These are phyloP conservation scores for Lepus americanus DNA, from an alignment of 2,113 vertebrate species.

Conservation along the genomic window DNA sequence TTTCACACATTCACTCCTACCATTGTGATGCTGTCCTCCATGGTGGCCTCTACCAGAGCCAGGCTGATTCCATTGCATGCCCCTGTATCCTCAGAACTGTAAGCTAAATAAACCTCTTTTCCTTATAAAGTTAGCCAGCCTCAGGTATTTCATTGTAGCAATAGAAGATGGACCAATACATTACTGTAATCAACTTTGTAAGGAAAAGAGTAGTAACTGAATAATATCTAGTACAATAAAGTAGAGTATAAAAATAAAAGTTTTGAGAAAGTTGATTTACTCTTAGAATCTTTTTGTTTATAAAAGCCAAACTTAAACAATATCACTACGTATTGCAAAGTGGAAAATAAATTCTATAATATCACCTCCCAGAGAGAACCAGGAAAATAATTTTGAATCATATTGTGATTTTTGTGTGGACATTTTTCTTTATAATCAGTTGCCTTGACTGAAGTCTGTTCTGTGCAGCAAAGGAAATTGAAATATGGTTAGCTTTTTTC, in stretches of 20 bases:
- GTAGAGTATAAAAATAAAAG: background rate
- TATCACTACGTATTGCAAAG: background rate
- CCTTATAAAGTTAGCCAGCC: no score
- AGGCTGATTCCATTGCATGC: no score
- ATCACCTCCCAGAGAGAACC: background rate
- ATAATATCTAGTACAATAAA: background rate
- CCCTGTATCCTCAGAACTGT: no score
- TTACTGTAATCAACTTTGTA: background rate
- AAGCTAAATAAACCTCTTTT: no score
- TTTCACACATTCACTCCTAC: no score
- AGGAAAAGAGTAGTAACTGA: background rate
- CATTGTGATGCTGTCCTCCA: no score
- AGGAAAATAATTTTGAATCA: background rate
- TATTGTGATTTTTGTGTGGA: background rate
- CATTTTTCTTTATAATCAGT: background rate
- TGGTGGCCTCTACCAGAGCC: no score
- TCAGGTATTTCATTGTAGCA: no score
- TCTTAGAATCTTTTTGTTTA: conserved; percentile 40
- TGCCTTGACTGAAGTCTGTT: conserved; percentile 14
- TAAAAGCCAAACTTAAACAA: conserved; percentile 26
- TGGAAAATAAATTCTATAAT: background rate
- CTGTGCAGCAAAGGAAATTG: background rate
- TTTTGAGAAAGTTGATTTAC: conserved; percentile 51
- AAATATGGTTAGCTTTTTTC: background rate
- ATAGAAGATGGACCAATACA: background rate